Conservation (phyloP, 2,888 invertebrate genomes). For the Drosophila emarginata region DNA sequence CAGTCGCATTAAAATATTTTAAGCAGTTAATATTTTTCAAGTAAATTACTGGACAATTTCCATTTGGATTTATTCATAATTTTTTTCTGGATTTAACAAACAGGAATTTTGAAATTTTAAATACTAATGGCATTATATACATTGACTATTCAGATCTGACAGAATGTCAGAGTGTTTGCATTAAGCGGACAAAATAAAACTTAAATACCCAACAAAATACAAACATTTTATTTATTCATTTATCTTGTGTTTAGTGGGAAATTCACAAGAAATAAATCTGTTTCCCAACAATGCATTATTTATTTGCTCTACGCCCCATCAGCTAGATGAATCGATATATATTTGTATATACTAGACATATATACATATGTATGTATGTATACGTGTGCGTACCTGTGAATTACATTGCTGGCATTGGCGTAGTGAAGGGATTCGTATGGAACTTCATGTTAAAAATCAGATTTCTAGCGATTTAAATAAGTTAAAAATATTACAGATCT, state of each 20-base stretch:
- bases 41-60: not conserved
- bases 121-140: not conserved
- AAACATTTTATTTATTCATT: not conserved
- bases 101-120: not conserved
- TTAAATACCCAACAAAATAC: not conserved
- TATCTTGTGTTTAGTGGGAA: not conserved
- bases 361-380: not conserved
- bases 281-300: slow-evolving; percentile 47
- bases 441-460: not conserved
- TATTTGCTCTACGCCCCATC: slow-evolving; percentile 40
- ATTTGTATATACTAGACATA: not conserved
- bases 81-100: not conserved
- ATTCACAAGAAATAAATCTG: slow-evolving; percentile 10
- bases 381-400: not conserved
- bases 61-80: not conserved
- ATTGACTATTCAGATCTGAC: not conserved
- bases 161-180: not conserved
- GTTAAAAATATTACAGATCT: no score
- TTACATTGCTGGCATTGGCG: not conserved
- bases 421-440: not conserved
- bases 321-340: slow-evolving; percentile 39
- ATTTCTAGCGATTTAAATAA: no score
- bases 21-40: not conserved
- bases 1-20: not conserved
- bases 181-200: not conserved